phyloP scores from a whole-genome alignment of 2,113 vertebrate genomes.

The Oreochromis tanganicae region DNA sequence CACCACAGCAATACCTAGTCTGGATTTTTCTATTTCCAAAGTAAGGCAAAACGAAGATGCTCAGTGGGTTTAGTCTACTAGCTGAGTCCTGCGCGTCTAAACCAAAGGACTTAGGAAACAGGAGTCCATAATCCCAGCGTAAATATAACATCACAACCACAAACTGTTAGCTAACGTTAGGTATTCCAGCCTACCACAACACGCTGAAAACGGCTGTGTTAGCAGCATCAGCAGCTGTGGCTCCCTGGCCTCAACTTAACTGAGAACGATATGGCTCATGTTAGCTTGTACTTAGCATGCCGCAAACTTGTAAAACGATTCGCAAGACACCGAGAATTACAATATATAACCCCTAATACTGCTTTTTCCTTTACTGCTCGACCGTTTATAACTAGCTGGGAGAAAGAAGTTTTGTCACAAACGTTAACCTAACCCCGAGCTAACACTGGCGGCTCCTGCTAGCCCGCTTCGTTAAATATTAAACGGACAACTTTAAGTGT shows the following conservation, averaged over 20 bases:
- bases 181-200: not conserved
- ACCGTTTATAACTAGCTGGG: not conserved
- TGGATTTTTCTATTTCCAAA: not conserved
- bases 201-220: not conserved
- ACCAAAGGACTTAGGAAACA: not conserved
- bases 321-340: too few species aligned
- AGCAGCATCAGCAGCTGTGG: not conserved
- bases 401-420: not conserved
- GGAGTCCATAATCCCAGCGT: not conserved
- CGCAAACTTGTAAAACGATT: not conserved
- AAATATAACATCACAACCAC: not conserved
- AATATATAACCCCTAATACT: not conserved
- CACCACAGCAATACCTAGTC: not conserved
- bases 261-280: not conserved
- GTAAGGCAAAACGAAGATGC: not conserved
- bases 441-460: not conserved
- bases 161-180: not conserved
- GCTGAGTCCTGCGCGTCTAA: not conserved
- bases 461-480: not conserved
- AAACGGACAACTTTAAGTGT: not conserved
- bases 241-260: constrained; percentile 29
- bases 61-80: not conserved
- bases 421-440: not conserved
- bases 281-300: constrained; percentile 13
- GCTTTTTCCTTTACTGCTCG: rapidly evolving